Conservation (phyloP, 1,140 invertebrate species). For the Drosophila varians region DNA sequence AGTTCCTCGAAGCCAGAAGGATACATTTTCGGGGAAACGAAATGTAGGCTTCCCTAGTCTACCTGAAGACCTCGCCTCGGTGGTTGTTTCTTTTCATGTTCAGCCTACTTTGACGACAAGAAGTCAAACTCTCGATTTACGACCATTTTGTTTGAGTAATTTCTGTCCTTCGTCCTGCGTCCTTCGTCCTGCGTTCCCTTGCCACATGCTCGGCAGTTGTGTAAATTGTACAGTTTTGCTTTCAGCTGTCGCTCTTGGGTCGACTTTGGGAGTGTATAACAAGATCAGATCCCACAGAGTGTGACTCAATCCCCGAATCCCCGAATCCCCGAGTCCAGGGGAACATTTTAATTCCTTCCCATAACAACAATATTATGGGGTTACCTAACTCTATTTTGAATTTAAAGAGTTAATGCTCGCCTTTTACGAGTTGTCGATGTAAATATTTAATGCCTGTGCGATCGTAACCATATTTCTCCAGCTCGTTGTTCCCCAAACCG, state of each 20-base stretch:
- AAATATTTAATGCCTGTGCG: conserved; percentile 56
- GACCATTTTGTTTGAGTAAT: conserved; percentile 83
- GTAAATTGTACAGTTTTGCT: conserved; percentile 77
- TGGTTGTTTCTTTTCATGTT: conserved; percentile 57
- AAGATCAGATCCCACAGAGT: background rate
- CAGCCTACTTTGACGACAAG: conserved; percentile 79
- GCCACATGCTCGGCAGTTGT: conserved; percentile 68
- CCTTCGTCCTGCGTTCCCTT: background rate
- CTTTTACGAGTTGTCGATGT: conserved; percentile 45
- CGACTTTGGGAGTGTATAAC: conserved; percentile 25
- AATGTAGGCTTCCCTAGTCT: conserved; percentile 41
- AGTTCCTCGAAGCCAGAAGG: conserved; percentile 62
- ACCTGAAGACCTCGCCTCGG: conserved; percentile 64
- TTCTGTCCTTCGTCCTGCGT: conserved; percentile 47
- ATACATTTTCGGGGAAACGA: conserved; percentile 63
- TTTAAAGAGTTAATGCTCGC: conserved; percentile 12
- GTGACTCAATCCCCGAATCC: conserved; percentile 54
- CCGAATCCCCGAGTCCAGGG: background rate
- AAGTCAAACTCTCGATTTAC: conserved; percentile 83
- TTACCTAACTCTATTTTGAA: conserved; percentile 1
- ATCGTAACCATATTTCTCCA: conserved; percentile 60
- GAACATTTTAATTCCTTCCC: conserved; percentile 11
- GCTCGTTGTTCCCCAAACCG: conserved; percentile 42
- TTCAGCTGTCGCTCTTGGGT: conserved; percentile 56
- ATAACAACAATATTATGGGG: conserved; percentile 27